Evolutionary conservation across 92 coral and sea anemone genomes (phyloP).

Genomic region (Actinernus sp.): DNA sequence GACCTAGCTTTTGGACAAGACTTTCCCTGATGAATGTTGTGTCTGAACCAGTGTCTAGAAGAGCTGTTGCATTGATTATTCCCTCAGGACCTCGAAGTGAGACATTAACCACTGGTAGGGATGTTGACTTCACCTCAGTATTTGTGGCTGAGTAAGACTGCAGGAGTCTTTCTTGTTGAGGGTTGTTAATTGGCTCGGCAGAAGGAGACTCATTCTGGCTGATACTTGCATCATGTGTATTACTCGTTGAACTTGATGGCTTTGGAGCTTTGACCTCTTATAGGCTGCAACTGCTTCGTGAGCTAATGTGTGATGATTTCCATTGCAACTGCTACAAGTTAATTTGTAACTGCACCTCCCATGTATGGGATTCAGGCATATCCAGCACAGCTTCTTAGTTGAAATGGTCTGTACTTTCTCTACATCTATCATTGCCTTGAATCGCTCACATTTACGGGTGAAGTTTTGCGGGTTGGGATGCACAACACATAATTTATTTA

Average conservation of each 20-base stretch:
- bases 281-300: background rate
- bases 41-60: slow-evolving; percentile 12
- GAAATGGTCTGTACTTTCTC: background rate
- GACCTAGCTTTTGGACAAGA: background rate
- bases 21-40: background rate
- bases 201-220: too few relatives aligned
- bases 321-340: background rate
- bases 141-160: too few relatives aligned
- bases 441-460: background rate
- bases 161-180: too few relatives aligned
- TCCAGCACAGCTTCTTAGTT: slow-evolving; percentile 8
- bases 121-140: background rate
- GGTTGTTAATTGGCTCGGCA: background rate
- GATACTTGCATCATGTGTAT: background rate
- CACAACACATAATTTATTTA: background rate
- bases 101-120: background rate
- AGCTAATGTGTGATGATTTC: slow-evolving; percentile 4
- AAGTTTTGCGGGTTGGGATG: background rate
- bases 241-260: background rate
- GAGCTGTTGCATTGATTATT: background rate
- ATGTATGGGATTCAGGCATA: slow-evolving; percentile 1
- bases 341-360: slow-evolving; percentile 1
- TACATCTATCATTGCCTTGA: background rate
- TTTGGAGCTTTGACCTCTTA: background rate
- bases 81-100: background rate